Conservation (phyloP, 2,113 vertebrate species). For the Chlorocebus sabaeus region DNA sequence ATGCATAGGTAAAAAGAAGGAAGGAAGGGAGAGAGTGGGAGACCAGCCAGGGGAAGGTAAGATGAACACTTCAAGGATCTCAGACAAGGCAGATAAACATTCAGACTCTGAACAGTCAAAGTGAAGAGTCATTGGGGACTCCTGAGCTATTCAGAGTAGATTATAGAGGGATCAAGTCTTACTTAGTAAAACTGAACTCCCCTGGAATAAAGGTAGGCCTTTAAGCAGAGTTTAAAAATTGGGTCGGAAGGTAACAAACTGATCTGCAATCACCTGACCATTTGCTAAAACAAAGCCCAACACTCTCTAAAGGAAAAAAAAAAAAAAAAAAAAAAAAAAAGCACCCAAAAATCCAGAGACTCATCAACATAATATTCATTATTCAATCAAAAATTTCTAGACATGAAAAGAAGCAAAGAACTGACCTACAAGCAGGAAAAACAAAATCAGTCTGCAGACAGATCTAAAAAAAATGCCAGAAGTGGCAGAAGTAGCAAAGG, state of each 20-base stretch:
- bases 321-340: not conserved
- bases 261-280: not conserved
- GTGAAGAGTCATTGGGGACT: not conserved
- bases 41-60: not conserved
- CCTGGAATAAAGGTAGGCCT: not conserved
- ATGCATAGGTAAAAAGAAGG: not conserved
- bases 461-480: constrained; percentile 25
- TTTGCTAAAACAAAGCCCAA: constrained; percentile 23
- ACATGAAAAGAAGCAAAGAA: not conserved
- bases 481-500: not conserved
- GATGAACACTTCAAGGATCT: not conserved
- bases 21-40: not conserved
- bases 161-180: not conserved
- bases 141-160: not conserved
- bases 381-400: constrained; percentile 53
- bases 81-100: not conserved
- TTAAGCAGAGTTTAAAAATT: not conserved
- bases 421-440: not conserved
- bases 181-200: not conserved
- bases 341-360: not conserved
- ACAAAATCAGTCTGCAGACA: not conserved
- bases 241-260: not conserved
- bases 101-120: not conserved
- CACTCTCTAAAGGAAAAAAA: not conserved
- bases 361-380: not conserved